Percentiles rank a stretch among this genome's conserved stretches.
These are phyloP conservation scores for Strigamia transsilvanica DNA, from an alignment of 2,888 invertebrate genomes.

Conservation along the genomic window DNA sequence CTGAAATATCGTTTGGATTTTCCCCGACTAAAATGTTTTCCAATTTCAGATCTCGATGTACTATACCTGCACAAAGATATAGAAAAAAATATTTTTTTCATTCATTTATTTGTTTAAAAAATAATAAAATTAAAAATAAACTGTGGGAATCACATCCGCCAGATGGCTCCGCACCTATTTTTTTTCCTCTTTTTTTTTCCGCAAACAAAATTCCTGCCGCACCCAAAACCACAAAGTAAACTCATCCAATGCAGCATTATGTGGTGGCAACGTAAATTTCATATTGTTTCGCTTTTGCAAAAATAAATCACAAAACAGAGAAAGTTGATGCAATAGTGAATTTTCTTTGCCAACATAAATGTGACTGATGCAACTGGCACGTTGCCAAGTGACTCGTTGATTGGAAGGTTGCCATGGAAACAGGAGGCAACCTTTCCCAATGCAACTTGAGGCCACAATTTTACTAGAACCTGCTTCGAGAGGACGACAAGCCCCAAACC, in stretches of 20 bases:
- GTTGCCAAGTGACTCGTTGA: conserved; percentile 35
- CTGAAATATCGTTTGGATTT: conserved; percentile 66
- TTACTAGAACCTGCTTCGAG: conserved; percentile 26
- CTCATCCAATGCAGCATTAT: not conserved
- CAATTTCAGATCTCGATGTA: conserved; percentile 67
- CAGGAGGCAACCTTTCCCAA: conserved; percentile 39
- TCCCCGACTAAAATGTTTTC: conserved; percentile 67
- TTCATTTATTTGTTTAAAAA: not conserved
- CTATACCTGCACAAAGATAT: conserved; percentile 62
- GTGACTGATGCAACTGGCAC: conserved; percentile 5
- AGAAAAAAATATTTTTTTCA: not conserved
- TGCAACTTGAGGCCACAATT: conserved; percentile 36
- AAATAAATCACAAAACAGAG: not conserved
- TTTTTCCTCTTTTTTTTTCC: not conserved
- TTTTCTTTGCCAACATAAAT: conserved; percentile 23
- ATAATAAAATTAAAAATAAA: conserved; percentile 44
- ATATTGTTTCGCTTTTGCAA: conserved; percentile 4
- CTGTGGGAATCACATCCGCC: conserved; percentile 2
- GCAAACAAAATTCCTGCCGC: not conserved
- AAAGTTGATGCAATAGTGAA: conserved; percentile 34
- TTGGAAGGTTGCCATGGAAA: conserved; percentile 41
- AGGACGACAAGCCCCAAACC: conserved; percentile 21
- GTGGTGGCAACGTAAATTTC: not conserved
- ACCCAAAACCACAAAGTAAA: not conserved
- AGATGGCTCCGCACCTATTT: conserved; percentile 41